Evolutionary conservation across 1,140 invertebrate genomes (phyloP).

Genomic region (Tetranychus cinnabarinus): DNA sequence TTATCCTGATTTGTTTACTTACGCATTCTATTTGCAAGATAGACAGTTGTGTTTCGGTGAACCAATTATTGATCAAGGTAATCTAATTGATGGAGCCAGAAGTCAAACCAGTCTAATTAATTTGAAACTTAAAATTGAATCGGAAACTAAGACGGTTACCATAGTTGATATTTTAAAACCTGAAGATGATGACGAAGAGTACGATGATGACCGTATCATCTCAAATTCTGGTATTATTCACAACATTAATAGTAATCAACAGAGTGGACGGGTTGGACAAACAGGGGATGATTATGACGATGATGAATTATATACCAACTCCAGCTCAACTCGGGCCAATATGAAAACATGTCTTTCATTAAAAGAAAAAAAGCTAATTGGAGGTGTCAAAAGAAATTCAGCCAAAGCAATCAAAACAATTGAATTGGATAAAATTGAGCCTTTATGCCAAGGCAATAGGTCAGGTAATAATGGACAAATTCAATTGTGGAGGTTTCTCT

Average conservation of each 20-base stretch:
- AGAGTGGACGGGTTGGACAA: no score
- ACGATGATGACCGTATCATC: no score
- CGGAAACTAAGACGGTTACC: conserved; percentile 6
- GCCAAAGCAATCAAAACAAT: neutral
- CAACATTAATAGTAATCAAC: neutral
- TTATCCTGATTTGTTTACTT: conserved; percentile 1
- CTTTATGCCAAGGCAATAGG: conserved; percentile 6
- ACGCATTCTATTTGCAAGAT: conserved; percentile 10
- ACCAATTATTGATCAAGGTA: conserved; percentile 11
- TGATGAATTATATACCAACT: neutral
- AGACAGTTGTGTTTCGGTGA: neutral
- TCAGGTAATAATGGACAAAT: conserved; percentile 48
- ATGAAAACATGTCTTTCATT: no score
- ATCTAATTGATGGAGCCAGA: conserved; percentile 10
- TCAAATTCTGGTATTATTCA: neutral
- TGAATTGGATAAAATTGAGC: neutral
- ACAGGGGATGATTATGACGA: no score
- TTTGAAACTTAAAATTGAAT: conserved; percentile 7
- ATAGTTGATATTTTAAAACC: conserved; percentile 11
- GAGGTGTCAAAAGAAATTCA: conserved; percentile 4
- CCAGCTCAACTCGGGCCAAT: neutral
- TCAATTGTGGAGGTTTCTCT: conserved; percentile 95
- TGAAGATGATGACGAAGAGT: conserved; percentile 1
- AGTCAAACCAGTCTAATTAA: conserved; percentile 10
- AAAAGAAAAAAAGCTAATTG: conserved; percentile 7